These are phyloP conservation scores for Xenopus petersii DNA, from an alignment of 2,797 vertebrate species.

Conservation along the genomic window DNA sequence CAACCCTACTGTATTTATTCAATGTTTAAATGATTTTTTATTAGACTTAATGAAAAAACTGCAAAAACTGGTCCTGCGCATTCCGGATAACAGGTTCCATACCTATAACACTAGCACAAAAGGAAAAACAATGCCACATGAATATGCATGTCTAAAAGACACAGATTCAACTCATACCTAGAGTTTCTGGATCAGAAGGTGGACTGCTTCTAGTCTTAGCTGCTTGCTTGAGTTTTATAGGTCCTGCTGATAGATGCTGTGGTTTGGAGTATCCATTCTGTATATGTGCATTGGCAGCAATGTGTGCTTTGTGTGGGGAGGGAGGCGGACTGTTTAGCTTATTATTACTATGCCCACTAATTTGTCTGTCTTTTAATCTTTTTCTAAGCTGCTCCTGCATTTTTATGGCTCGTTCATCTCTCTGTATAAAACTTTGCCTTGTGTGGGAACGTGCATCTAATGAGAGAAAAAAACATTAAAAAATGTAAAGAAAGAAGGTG, in stretches of 20 bases:
- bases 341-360: conserved; percentile 59
- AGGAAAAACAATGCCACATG: no score
- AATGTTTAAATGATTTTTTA: no score
- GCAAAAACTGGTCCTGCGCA: no score
- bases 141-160: no score
- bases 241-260: conserved; percentile 54
- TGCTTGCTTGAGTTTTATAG: conserved; percentile 62
- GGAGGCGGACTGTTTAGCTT: conserved; percentile 62
- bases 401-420: conserved; percentile 69
- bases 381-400: conserved; percentile 72
- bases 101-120: no score
- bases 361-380: conserved; percentile 67
- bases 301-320: conserved; percentile 61
- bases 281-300: conserved; percentile 43
- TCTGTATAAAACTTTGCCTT: conserved; percentile 64
- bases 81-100: no score
- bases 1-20: no score
- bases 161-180: conserved; percentile 55
- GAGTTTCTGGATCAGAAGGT: conserved; percentile 56
- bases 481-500: no score
- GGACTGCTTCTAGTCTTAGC: conserved; percentile 62
- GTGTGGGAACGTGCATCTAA: conserved; percentile 64
- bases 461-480: not conserved
- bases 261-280: conserved; percentile 67
- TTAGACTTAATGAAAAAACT: no score